Evolutionary conservation across 2,888 invertebrate species (phyloP), one percentile per base, ranked within the genome.

Genomic region (Heteromyza rotundicornis): DNA sequence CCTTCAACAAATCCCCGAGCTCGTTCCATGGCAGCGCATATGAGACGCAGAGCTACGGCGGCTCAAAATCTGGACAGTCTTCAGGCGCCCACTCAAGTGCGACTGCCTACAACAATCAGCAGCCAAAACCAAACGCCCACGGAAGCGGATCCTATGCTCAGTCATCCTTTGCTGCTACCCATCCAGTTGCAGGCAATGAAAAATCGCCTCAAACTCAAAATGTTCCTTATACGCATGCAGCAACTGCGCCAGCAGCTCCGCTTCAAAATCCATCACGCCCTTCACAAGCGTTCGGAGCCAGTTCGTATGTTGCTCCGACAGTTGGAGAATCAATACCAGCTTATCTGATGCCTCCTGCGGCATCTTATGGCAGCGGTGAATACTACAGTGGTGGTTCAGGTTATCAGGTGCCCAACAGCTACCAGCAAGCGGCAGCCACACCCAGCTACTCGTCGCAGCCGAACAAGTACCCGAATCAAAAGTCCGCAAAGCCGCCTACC

Each of bases 271-370:
- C 65, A 68, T 53, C 60, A 62, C 57, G 69, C 59, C 12, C 70
- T 64, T 35, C 70, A 70, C 19, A 73, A 72, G 47, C 70, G 75
- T 0, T 74, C 72, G 16, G 68, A 71, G 3, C 76, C 72, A 5
- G 53, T 72, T 0, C 74, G 62, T 64, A 67, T 77, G 65, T 67
- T 71, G 63, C 62, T 74, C 57, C 76, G 70, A 59, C 66, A 62
- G 5, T 61, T 71, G 22, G 52, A 66, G 58, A 65, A 19, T 12
- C 71, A 63, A 0, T 64, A 62, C 0, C 65, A 63, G 32, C 60
- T 40, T 27, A 40, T 52, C 7, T 60, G n/a, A 52, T 36, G 36
- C 23, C 50, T 10, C 2, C 51, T 12, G 20, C 14, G 1, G 22
- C 5, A 12, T 16, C 20, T 8, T 14, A 12, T 17, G 35, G 27